Conservation (phyloP, 2,888 invertebrate genomes). For the Heliconius erato region DNA sequence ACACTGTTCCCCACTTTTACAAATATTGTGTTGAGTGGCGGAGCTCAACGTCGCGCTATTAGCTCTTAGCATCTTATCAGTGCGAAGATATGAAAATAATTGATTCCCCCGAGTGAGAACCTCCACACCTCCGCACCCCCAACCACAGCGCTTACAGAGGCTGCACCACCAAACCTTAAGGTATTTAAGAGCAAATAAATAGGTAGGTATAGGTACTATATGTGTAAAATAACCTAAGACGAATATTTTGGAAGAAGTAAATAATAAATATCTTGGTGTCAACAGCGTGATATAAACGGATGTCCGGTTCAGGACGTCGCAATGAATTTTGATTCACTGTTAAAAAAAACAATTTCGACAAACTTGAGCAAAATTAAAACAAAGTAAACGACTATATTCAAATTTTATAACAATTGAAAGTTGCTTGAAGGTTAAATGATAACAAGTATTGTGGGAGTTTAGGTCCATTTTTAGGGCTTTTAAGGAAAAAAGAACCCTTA, state of each 20-base stretch:
- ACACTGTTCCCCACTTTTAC: no score
- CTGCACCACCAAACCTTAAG: not conserved
- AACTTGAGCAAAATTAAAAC: not conserved
- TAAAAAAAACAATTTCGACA: not conserved
- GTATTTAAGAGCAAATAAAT: not conserved
- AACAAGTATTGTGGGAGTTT: not conserved
- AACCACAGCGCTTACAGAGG: no score
- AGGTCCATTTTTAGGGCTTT: not conserved
- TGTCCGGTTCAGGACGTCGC: not conserved
- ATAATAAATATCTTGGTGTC: constrained; percentile 7
- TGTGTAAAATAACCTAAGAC: not conserved
- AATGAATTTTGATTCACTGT: constrained; percentile 2
- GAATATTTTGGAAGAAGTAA: not conserved
- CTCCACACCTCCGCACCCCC: no score
- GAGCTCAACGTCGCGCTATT: no score
- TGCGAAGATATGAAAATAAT: no score
- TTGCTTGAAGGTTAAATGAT: not conserved
- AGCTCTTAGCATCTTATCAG: no score
- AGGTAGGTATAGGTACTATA: not conserved
- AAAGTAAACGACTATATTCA: not conserved
- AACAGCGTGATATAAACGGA: constrained; percentile 17
- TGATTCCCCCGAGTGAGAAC: no score
- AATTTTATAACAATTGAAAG: no score
- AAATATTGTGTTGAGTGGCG: no score
- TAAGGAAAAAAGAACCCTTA: no score